Evolutionary conservation across 2,888 invertebrate genomes (phyloP).

Genomic region (Dioctria rufipes): DNA sequence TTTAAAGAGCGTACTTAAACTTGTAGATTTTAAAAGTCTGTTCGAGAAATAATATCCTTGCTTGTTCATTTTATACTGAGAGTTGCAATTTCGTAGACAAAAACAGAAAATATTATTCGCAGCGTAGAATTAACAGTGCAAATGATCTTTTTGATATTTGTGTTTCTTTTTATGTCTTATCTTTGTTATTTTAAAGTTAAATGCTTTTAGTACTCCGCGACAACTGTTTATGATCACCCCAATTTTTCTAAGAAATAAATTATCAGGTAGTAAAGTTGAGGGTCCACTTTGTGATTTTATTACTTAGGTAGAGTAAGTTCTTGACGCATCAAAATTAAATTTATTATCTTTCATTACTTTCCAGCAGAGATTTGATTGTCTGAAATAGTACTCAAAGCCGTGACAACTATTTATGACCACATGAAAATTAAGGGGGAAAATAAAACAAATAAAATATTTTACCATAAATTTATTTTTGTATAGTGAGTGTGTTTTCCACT

Average conservation of each 20-base stretch:
- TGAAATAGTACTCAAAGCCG: neutral
- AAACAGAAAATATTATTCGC: too few relatives aligned
- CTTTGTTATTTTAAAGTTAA: too few relatives aligned
- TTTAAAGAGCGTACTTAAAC: too few relatives aligned
- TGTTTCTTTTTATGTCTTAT: too few relatives aligned
- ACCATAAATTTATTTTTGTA: neutral
- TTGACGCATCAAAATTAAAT: neutral
- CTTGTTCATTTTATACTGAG: too few relatives aligned
- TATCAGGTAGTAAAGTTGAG: neutral
- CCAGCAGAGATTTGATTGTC: neutral
- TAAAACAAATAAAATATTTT: neutral
- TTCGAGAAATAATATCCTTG: too few relatives aligned
- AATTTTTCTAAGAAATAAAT: neutral
- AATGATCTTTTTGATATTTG: too few relatives aligned
- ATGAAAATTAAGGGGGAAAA: neutral
- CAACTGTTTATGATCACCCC: slow-evolving; percentile 1
- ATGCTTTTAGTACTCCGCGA: too few relatives aligned
- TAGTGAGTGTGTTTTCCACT: neutral
- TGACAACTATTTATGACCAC: neutral
- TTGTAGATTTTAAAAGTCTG: too few relatives aligned
- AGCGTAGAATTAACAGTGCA: too few relatives aligned
- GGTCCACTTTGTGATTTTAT: neutral
- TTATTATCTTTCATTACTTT: neutral
- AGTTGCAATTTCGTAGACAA: too few relatives aligned
- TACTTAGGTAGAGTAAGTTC: neutral